Evolutionary conservation across 2,888 invertebrate genomes (phyloP).

Genomic region (Hemithea aestivaria): DNA sequence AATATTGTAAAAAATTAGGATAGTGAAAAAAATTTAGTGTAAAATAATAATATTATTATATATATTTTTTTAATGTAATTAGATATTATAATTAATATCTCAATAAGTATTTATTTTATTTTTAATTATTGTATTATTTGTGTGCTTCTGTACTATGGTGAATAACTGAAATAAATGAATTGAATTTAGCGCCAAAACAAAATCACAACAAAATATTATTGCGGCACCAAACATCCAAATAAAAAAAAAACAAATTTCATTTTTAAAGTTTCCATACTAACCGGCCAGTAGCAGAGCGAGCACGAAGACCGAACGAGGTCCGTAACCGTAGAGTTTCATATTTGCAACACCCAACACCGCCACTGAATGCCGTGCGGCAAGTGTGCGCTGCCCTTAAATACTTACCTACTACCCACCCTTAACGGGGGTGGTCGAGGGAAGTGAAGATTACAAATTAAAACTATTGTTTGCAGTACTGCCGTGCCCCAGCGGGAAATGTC

Average conservation of each 20-base stretch:
- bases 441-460: too few relatives aligned
- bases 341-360: slow-evolving; percentile 24
- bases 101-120: too few relatives aligned
- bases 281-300: slow-evolving; percentile 59
- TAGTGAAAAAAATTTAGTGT: too few relatives aligned
- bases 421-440: slow-evolving; percentile 28
- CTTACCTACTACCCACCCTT: slow-evolving; percentile 46
- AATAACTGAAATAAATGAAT: neutral
- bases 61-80: too few relatives aligned
- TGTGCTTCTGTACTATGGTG: too few relatives aligned
- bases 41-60: too few relatives aligned
- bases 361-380: slow-evolving; percentile 48
- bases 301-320: slow-evolving; percentile 46
- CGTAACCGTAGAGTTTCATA: slow-evolving; percentile 54
- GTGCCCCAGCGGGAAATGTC: too few relatives aligned
- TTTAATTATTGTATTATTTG: too few relatives aligned
- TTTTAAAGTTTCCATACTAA: slow-evolving; percentile 45
- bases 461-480: too few relatives aligned
- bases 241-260: slow-evolving; percentile 10
- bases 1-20: too few relatives aligned
- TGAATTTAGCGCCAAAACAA: too few relatives aligned
- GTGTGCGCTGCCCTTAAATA: slow-evolving; percentile 52
- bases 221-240: slow-evolving; percentile 1
- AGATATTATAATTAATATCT: too few relatives aligned
- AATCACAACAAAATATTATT: neutral